These are phyloP conservation scores for Zapus hudsonius DNA, from an alignment of 2,113 vertebrate genomes.

Conservation along the genomic window DNA sequence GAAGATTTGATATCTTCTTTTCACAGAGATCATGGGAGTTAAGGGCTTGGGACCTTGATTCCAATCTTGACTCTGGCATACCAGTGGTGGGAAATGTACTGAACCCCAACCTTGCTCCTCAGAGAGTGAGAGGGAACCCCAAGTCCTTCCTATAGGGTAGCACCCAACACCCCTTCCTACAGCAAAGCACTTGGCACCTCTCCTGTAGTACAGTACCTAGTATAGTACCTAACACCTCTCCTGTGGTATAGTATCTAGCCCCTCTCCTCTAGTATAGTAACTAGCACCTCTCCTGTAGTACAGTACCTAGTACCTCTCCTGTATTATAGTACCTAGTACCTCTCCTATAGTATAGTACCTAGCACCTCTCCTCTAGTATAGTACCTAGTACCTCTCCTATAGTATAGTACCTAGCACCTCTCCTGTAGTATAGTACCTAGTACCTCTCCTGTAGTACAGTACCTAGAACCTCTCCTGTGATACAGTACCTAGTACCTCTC, in stretches of 20 bases:
- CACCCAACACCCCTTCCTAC: neutral
- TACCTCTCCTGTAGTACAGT: too few species aligned
- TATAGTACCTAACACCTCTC: neutral
- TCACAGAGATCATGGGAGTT: neutral
- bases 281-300: too few species aligned
- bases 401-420: too few species aligned
- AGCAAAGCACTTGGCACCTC: neutral
- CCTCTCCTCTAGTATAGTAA: too few species aligned
- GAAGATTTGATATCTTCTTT: neutral
- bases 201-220: neutral
- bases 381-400: too few species aligned
- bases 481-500: neutral
- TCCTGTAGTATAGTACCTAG: too few species aligned
- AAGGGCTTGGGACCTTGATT: neutral
- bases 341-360: too few species aligned
- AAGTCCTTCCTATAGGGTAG: neutral
- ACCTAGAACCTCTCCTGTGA: too few species aligned
- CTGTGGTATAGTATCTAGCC: too few species aligned
- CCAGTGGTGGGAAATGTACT: neutral
- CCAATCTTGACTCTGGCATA: accelerated
- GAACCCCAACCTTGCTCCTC: neutral
- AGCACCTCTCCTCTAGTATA: too few species aligned
- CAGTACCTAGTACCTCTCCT: too few species aligned
- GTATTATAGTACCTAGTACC: too few species aligned
- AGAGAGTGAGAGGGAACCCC: neutral